Base-by-base conservation (phyloP, 2,888 invertebrate genomes). In the Eumerus sabulonum region DNA sequence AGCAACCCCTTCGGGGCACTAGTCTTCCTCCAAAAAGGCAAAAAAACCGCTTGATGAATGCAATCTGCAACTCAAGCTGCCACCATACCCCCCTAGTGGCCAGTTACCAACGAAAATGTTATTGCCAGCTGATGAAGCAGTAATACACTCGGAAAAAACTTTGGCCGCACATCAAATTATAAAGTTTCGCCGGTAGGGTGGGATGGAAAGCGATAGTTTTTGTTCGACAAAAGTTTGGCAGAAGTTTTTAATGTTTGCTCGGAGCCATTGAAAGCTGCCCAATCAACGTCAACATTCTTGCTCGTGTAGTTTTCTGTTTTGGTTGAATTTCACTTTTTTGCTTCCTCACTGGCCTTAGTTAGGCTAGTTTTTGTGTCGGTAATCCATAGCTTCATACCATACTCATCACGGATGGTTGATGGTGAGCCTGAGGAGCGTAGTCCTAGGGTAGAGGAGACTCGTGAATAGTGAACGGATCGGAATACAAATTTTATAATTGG, bases 231-330 rank as follows among this genome's bases (percentile, higher is more conserved):
- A 76, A 76, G 53, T 76, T 76, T 50, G 54, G 54, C 40, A 11
- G 14, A 76, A 76, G 76, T 76, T 76, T 71, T 54, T 36, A 71
- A 60, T 71, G 54, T 56, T 71, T 66, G 60, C 66, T 59, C 17
- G 7, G 7, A 51, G 57, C 27, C 56, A 42, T 35, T 63, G 59
- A 74, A 54, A 67, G 70, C 70, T 54, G 53, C 19, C 76, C 76
- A 76, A 71, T 76, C 76, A 71, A 76, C 45, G 59, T 60, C 71
- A 71, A 76, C 44, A 68, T 51, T 48, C 53, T 45, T 53, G 38
- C 44, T 36, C 44, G 16, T 38, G 18, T 36, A 42, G 40, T 47
- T 47, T 27, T 3, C 16, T 47, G 14, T 38, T 35, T 12, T 17
- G 11, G 27, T 27, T 27, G 3, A 27, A 27, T 7, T 53, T 53